Percentiles rank a stretch among this genome's conserved stretches.
Conservation (phyloP, 2,888 invertebrate genomes). For the Drosophila ustulata region DNA sequence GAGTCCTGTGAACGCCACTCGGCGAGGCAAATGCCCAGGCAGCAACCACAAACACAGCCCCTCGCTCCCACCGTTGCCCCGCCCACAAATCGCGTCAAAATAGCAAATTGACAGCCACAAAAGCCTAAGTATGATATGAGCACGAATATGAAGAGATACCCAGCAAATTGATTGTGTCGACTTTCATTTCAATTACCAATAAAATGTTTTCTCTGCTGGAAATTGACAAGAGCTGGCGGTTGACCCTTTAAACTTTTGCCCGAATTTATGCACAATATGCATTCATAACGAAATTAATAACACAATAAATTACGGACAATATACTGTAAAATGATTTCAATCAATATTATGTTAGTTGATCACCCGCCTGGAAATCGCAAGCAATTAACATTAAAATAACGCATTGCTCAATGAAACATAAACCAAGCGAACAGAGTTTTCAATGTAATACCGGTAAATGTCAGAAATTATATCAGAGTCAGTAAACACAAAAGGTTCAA, state of each 20-base stretch:
- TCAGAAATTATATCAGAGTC: slow-evolving; percentile 25
- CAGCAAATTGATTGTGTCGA: slow-evolving; percentile 35
- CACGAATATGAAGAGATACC: slow-evolving; percentile 31
- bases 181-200: not conserved
- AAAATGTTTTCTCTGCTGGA: not conserved
- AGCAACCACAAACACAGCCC: slow-evolving; percentile 50
- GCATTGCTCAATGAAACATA: slow-evolving; percentile 17
- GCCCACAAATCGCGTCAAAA: slow-evolving; percentile 34
- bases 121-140: slow-evolving; percentile 8
- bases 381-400: slow-evolving; percentile 30
- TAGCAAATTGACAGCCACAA: slow-evolving; percentile 14
- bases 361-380: slow-evolving; percentile 13
- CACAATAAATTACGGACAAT: not conserved
- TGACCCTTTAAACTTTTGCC: not conserved
- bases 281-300: not conserved
- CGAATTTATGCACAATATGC: not conserved
- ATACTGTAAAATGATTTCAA: slow-evolving; percentile 2
- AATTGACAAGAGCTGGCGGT: not conserved
- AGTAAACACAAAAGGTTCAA: slow-evolving; percentile 19
- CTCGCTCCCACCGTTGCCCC: not conserved
- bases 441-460: slow-evolving; percentile 27
- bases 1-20: slow-evolving; percentile 60
- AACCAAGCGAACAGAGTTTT: slow-evolving; percentile 13
- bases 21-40: slow-evolving; percentile 67
- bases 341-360: slow-evolving; percentile 11